Evolutionary conservation across 2,113 vertebrate genomes (phyloP).

Genomic region (Amia ocellicauda): DNA sequence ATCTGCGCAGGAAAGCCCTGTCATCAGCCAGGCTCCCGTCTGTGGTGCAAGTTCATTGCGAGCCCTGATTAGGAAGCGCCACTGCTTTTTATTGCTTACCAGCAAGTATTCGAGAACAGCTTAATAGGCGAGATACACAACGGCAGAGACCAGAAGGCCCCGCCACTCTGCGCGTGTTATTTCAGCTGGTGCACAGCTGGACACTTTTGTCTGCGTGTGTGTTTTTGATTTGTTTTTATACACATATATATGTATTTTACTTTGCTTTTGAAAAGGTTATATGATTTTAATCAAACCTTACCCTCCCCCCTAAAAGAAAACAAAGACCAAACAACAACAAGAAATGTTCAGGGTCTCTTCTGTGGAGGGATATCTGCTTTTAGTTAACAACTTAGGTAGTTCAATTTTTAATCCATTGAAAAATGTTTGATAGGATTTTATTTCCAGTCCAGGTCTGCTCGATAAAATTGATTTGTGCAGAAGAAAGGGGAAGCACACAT

Average conservation of each 20-base stretch:
- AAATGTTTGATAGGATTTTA: neutral
- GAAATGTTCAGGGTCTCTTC: too few relatives aligned
- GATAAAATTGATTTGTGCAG: constrained; percentile 6
- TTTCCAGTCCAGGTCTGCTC: constrained; percentile 1
- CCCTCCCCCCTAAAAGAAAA: too few relatives aligned
- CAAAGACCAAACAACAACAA: too few relatives aligned
- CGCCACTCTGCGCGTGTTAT: constrained; percentile 27
- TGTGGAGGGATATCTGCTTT: too few relatives aligned
- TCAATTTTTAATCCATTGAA: too few relatives aligned
- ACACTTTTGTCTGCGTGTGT: constrained; percentile 26
- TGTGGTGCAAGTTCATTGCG: neutral
- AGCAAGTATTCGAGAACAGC: neutral
- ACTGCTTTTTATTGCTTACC: constrained; percentile 16
- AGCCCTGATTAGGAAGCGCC: constrained; percentile 10
- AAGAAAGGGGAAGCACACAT: constrained; percentile 10
- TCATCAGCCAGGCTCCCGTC: constrained; percentile 17
- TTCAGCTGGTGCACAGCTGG: constrained; percentile 41
- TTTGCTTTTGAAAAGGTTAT: too few relatives aligned
- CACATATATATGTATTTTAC: too few relatives aligned
- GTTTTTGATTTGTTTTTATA: too few relatives aligned
- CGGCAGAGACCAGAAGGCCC: too few relatives aligned
- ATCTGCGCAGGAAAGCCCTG: constrained; percentile 11
- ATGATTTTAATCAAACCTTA: too few relatives aligned
- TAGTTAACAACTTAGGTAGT: too few relatives aligned
- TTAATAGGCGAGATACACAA: neutral